Percentiles rank a stretch among this genome's conserved stretches.
These are phyloP conservation scores for Rhabdornis inornatus DNA, from an alignment of 2,113 vertebrate species.

Conservation along the genomic window DNA sequence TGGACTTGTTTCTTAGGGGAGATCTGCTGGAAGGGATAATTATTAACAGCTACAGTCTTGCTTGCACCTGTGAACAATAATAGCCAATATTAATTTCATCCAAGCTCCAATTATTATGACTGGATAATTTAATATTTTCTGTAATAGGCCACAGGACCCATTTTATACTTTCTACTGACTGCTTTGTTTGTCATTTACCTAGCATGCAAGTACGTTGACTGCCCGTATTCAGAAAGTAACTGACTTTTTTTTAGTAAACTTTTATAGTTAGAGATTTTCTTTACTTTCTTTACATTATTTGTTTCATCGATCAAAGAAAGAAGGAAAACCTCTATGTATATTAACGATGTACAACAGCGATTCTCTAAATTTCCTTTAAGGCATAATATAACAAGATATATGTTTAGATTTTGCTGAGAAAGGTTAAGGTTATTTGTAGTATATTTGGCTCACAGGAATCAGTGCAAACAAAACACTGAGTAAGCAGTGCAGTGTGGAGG, in stretches of 20 bases:
- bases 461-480: neutral
- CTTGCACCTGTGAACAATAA: neutral
- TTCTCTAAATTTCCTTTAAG: neutral
- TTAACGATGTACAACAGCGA: neutral
- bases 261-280: neutral
- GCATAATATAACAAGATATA: neutral
- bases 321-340: neutral
- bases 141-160: neutral
- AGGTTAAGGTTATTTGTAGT: neutral
- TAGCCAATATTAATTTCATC: neutral
- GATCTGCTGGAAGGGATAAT: neutral
- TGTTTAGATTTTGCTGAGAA: neutral
- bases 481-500: neutral
- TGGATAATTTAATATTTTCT: neutral
- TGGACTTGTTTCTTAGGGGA: neutral
- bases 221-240: neutral
- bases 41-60: neutral
- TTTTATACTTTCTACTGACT: conserved; percentile 1
- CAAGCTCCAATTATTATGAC: neutral
- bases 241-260: neutral
- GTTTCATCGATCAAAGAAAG: neutral
- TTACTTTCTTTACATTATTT: neutral
- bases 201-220: neutral
- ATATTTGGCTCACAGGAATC: neutral
- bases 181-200: neutral